A percentile compares a stretch with the other conserved stretches of the same genome.
phyloP scores from a whole-genome alignment of 2,113 vertebrate genomes.

The Chloebia gouldiae region DNA sequence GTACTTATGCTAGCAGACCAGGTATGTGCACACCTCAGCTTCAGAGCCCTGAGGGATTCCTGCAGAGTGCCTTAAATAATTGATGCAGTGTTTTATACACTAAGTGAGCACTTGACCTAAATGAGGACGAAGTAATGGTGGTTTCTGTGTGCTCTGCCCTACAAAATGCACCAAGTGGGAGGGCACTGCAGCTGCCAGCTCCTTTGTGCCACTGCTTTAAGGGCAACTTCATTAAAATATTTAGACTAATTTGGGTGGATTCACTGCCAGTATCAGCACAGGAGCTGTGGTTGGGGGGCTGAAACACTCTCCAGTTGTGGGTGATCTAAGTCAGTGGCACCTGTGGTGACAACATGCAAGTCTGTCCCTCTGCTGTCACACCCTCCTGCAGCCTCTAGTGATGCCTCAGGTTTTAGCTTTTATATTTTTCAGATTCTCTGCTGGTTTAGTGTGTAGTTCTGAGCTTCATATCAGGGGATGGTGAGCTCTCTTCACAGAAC shows the following conservation, averaged over 20 bases:
- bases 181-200: background rate
- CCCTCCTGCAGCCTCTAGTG: background rate
- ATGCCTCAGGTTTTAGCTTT: background rate
- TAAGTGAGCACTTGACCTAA: background rate
- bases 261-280: background rate
- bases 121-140: background rate
- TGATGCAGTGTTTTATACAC: background rate
- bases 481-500: background rate
- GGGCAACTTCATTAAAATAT: background rate
- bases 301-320: background rate
- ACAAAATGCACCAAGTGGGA: background rate
- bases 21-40: constrained; percentile 74
- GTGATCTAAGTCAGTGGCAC: background rate
- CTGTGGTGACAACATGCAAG: background rate
- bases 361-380: background rate
- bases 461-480: background rate
- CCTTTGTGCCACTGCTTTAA: background rate
- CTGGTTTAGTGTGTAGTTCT: background rate
- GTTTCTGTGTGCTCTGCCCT: background rate
- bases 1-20: constrained; percentile 99
- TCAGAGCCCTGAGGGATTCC: background rate
- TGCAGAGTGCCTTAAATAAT: background rate
- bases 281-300: background rate
- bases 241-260: rapidly evolving
- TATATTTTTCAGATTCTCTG: background rate